These are phyloP conservation scores for Listronotus oregonensis DNA, from an alignment of 1,140 invertebrate species.

Conservation along the genomic window DNA sequence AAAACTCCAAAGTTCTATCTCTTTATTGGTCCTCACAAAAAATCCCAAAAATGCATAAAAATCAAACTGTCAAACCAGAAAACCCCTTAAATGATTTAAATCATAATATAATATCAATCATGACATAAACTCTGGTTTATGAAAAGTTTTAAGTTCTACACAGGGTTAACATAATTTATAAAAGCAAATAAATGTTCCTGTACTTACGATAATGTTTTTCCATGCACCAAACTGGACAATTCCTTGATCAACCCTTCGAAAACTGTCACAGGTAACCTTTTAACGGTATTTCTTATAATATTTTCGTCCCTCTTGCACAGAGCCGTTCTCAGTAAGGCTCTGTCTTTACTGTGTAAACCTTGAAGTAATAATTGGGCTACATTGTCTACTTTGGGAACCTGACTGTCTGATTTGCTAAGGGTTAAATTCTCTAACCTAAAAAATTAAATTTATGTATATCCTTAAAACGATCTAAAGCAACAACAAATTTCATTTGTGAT, in stretches of 20 bases:
- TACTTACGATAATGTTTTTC: slow-evolving; percentile 65
- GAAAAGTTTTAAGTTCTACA: no score
- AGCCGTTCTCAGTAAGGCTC: slow-evolving; percentile 63
- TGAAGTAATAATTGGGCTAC: slow-evolving; percentile 75
- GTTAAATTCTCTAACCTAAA: slow-evolving; percentile 69
- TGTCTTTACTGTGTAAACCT: slow-evolving; percentile 78
- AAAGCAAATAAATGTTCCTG: slow-evolving; percentile 4
- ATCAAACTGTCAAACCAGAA: no score
- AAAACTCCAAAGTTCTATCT: no score
- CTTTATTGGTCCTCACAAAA: no score
- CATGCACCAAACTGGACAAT: slow-evolving; percentile 64
- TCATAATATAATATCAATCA: no score
- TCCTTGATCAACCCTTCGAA: slow-evolving; percentile 66
- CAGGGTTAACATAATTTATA: slow-evolving; percentile 3
- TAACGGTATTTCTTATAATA: slow-evolving; percentile 65
- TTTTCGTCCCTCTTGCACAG: slow-evolving; percentile 62
- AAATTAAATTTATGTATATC: slow-evolving; percentile 2
- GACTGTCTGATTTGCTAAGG: slow-evolving; percentile 55
- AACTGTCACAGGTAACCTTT: slow-evolving; percentile 66
- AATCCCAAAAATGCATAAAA: no score
- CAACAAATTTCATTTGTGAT: no score
- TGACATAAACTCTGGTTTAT: no score
- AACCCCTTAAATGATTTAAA: no score
- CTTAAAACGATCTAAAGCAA: no score
- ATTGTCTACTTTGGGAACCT: slow-evolving; percentile 65